Evolutionary conservation across 2,888 invertebrate species (phyloP).

Genomic region (Caenorhabditis sp.): DNA sequence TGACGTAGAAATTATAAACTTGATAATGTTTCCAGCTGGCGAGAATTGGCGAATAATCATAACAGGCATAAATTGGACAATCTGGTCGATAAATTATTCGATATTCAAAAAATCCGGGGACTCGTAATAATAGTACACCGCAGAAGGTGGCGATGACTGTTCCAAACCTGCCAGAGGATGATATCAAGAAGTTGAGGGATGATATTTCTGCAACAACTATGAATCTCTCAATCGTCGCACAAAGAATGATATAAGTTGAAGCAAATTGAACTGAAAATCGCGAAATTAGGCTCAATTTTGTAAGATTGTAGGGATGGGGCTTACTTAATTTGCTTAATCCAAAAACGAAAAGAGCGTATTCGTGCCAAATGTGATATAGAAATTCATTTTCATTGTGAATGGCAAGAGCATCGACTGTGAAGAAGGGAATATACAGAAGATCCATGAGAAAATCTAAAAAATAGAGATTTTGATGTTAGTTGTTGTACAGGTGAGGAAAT

Average conservation of each 20-base stretch:
- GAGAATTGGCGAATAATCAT: conserved; percentile 56
- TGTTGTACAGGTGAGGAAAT: neutral
- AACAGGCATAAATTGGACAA: conserved; percentile 57
- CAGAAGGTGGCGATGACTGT: conserved; percentile 45
- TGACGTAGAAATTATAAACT: conserved; percentile 64
- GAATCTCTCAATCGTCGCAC: conserved; percentile 64
- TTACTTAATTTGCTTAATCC: conserved; percentile 57
- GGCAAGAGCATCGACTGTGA: conserved; percentile 63
- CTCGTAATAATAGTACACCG: conserved; percentile 41
- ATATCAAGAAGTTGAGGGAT: conserved; percentile 53
- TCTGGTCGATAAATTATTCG: conserved; percentile 51
- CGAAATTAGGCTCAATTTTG: neutral
- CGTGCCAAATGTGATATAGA: conserved; percentile 62
- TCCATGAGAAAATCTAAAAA: conserved; percentile 60
- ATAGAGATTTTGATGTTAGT: neutral
- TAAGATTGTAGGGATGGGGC: neutral
- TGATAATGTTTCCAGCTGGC: conserved; percentile 53
- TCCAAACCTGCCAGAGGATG: conserved; percentile 54
- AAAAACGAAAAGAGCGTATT: conserved; percentile 61
- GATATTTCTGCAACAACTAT: conserved; percentile 58
- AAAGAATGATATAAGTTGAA: conserved; percentile 63
- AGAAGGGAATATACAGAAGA: conserved; percentile 65
- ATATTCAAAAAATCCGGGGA: conserved; percentile 65
- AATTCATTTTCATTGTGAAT: conserved; percentile 57
- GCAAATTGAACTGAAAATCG: conserved; percentile 63